A percentile compares a stretch with the other conserved stretches of the same genome.
phyloP scores from a whole-genome alignment of 2,888 invertebrate genomes.

The Pammene fasciana region DNA sequence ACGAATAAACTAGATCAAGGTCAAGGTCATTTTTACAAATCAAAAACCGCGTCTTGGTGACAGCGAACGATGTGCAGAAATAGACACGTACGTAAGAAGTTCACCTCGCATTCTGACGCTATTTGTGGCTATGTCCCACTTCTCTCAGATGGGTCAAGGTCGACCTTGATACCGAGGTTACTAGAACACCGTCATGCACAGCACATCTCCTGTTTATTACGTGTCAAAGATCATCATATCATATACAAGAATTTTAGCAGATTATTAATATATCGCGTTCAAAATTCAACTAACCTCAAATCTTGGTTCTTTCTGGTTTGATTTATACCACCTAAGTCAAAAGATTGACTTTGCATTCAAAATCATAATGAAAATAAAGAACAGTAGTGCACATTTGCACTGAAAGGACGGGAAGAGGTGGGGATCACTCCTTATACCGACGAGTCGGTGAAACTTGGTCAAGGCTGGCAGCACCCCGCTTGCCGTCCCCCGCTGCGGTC shows the following conservation, averaged over 20 bases:
- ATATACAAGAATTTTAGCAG: not conserved
- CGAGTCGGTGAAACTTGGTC: constrained; percentile 83
- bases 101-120: constrained; percentile 73
- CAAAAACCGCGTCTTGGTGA: constrained; percentile 74
- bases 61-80: constrained; percentile 71
- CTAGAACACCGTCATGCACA: constrained; percentile 44
- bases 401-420: constrained; percentile 81
- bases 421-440: constrained; percentile 81
- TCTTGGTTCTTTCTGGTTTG: not conserved
- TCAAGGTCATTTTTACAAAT: constrained; percentile 83
- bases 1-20: constrained; percentile 80
- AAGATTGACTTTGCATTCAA: constrained; percentile 10
- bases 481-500: constrained; percentile 53
- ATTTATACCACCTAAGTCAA: not conserved
- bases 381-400: constrained; percentile 47
- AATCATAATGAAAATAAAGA: constrained; percentile 54
- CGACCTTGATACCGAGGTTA: constrained; percentile 65
- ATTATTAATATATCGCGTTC: not conserved
- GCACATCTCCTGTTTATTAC: constrained; percentile 12
- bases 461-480: constrained; percentile 73
- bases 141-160: constrained; percentile 78
- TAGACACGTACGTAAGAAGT: constrained; percentile 66
- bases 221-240: not conserved
- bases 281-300: not conserved
- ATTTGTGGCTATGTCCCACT: constrained; percentile 73